Base-by-base conservation (phyloP, 2,113 vertebrate species). In the Zeus faber region DNA sequence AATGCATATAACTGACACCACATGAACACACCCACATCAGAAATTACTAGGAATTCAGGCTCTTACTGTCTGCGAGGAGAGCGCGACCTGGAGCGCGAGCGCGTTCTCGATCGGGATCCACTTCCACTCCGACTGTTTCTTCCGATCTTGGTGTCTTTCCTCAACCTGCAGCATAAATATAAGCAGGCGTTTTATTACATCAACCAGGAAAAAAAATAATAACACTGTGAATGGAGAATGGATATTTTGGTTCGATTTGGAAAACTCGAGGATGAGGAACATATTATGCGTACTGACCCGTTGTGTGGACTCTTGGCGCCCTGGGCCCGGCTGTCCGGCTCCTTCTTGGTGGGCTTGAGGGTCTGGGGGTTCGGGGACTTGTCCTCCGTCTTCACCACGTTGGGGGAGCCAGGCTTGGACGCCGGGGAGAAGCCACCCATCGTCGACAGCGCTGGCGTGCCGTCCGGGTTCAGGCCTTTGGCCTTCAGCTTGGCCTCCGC, bases 401-500 rank as follows among this genome's bases (percentile, higher is more conserved):
- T 92, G 0, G 97, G 97, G 31, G 96, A 95, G 59, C 89, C 92
- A 76, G 96, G 96, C 79, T 98, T 99, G 43, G 95, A 98, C 2
- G 92, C 94, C 37, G 97, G 96, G 53, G 97, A 99, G 89, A 99
- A 99, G 43, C 96, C 96, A 13, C 97, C 97, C 17, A 96, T 70
- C 0, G 88, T 91, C 39, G 93, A 93, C 7, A 99, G 91, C 0
- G 95, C 97, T 18, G 97, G 97, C 7, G 97, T 99, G 58, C 97
- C 95, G 62, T 99, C 97, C 0, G 94, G 94, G 70, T 99, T 98
- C 74, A 99, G 88, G 6, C 97, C 97, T 74, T 99, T 99, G 18
- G 95, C 95, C 79, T 99, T 99, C 57, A 98, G 83, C 73, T 98
- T 99, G 7, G 93, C 95, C 75, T 99, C 97, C 21, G 97, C 93